Conservation (phyloP, 2,888 invertebrate species). For the Cheilosia vulpina region DNA sequence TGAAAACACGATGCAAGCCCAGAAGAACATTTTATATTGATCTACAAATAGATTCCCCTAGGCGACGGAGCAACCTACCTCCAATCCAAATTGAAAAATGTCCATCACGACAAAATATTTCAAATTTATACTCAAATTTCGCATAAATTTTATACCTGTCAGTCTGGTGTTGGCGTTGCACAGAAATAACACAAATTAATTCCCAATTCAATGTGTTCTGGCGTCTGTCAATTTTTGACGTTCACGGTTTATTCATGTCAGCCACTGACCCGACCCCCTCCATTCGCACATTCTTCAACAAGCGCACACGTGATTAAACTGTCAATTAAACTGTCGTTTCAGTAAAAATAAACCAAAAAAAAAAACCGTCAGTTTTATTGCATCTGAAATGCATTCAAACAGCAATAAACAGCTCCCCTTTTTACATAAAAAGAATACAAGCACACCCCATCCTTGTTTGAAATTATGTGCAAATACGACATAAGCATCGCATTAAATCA, state of each 20-base stretch:
- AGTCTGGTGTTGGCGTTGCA: neutral
- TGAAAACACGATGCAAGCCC: no score
- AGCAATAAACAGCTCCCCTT: conserved; percentile 38
- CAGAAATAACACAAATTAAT: conserved; percentile 11
- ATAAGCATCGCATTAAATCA: conserved; percentile 74
- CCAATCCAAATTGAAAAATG: neutral
- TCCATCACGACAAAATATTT: neutral
- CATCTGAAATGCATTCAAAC: conserved; percentile 68
- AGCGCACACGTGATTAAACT: conserved; percentile 51
- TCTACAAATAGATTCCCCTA: no score
- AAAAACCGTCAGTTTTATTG: conserved; percentile 60
- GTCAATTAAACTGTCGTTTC: conserved; percentile 61
- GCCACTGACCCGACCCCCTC: neutral
- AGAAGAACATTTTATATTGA: no score
- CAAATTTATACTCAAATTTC: neutral
- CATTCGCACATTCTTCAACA: neutral
- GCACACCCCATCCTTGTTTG: neutral
- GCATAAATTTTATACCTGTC: neutral
- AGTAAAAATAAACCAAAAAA: conserved; percentile 11
- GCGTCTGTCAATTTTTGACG: conserved; percentile 34
- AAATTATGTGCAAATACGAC: conserved; percentile 61
- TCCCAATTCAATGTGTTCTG: conserved; percentile 35
- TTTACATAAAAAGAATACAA: neutral
- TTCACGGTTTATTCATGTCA: neutral
- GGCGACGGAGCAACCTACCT: no score